Conservation (phyloP, 2,888 invertebrate genomes). For the Sarcophaga carnaria region DNA sequence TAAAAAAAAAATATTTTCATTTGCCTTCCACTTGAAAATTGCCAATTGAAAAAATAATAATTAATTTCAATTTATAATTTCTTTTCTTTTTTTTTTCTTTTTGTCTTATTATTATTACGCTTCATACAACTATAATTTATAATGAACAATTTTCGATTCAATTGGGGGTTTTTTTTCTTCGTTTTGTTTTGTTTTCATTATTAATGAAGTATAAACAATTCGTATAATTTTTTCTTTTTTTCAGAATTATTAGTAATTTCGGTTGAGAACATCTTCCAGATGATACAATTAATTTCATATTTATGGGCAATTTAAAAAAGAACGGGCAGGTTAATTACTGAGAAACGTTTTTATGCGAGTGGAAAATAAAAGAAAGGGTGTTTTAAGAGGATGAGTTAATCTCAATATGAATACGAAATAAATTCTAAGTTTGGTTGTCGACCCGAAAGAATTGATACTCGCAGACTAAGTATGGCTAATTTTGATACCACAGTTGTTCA, state of each 20-base stretch:
- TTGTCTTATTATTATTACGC: no score
- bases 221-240: slow-evolving; percentile 15
- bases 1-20: slow-evolving; percentile 1
- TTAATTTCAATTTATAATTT: background rate
- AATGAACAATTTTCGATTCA: background rate
- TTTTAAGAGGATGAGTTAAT: background rate
- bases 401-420: no score
- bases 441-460: no score
- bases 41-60: background rate
- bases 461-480: no score
- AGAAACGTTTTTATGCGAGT: background rate
- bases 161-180: background rate
- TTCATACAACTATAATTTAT: slow-evolving; percentile 12
- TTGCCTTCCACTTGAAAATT: slow-evolving; percentile 4
- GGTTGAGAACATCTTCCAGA: slow-evolving; percentile 49
- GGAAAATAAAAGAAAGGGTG: background rate
- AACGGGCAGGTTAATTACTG: slow-evolving; percentile 25
- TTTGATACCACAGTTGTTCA: no score
- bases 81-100: background rate
- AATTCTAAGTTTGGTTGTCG: no score
- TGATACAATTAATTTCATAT: slow-evolving; percentile 45
- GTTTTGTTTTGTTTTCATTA: background rate
- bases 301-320: background rate
- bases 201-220: background rate
- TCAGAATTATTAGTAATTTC: slow-evolving; percentile 50